These are phyloP conservation scores for Platysteira castanea DNA, from an alignment of 2,113 vertebrate genomes.

Conservation along the genomic window DNA sequence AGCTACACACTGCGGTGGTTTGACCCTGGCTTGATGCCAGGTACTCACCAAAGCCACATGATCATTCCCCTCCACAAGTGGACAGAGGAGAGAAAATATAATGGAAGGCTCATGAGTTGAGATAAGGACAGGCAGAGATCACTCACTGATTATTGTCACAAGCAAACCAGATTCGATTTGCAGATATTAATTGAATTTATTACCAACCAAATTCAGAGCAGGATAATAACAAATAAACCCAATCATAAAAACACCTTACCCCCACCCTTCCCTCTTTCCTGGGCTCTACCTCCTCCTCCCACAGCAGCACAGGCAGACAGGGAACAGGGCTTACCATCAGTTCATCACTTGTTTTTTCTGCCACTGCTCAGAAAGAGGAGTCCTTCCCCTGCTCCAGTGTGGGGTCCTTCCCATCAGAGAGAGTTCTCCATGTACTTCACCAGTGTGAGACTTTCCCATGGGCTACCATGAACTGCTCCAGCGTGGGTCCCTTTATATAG, in stretches of 20 bases:
- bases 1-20: accelerated
- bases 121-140: not conserved
- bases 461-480: not conserved
- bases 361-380: not conserved
- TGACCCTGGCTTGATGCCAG: not conserved
- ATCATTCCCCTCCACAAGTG: not conserved
- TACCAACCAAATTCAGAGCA: not conserved
- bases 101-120: not conserved
- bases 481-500: accelerated
- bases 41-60: not conserved
- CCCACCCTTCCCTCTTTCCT: not conserved
- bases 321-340: not conserved
- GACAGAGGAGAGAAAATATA: not conserved
- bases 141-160: not conserved
- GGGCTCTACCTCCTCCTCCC: not conserved
- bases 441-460: not conserved
- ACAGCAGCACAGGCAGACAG: not conserved
- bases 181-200: not conserved
- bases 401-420: not conserved
- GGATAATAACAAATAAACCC: not conserved
- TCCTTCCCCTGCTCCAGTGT: not conserved
- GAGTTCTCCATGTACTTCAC: not conserved
- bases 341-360: not conserved
- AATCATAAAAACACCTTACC: not conserved
- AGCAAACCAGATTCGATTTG: not conserved